Base-by-base conservation (phyloP, 37 sponge, comb jelly and placozoan genomes). In the Aphrocallistes beatrix region DNA sequence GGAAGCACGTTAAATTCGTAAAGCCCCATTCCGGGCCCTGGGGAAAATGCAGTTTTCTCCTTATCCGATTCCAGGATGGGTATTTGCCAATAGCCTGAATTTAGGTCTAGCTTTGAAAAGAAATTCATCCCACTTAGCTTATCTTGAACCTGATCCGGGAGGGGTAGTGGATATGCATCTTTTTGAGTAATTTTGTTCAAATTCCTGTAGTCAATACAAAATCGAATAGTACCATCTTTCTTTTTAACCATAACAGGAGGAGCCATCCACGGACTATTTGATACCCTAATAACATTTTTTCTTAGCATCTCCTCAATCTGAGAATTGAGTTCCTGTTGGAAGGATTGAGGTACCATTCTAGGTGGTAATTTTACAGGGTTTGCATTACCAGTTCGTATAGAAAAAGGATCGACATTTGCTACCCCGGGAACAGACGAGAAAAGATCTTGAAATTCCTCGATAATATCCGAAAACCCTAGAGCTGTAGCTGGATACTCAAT, bases 111-210 rank as follows among this genome's bases (percentile, higher is more conserved):
- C 39, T 81, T 36, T 6, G 69, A 38, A 51, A 13, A 85, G 28
- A 1, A 36, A n/a, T 51, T 51, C 21, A 39, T 37, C 50, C 51
- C 8, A 23, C 36, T 23, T 13, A 85, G 47, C 1, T 8, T 23
- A 51, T 42, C 84, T n/a, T 84, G 84, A 45, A 38, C 84, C 38
- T 39, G 36, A 13, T 28, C 75, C 10, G 23, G 75, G 23, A 60
- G 75, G 8, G 84, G n/a, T n/a, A 30, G 75, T 13, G 34, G 75
- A 60, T 84, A 84, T 30, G 84, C 84, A 37, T 42, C 84, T 84
- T 38, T 37, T 0, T 8, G 1, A 23, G 49, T 84, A 16, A 45
- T 3, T 84, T 84, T 84, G 38, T 84, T 45, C 3, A 84, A 21
- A 3, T 17, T 16, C n/a, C 75, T 19, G 23, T 60, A 19, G 25